These are phyloP conservation scores for Oscheius myriophilus DNA, from an alignment of 2,888 invertebrate genomes.

Conservation along the genomic window DNA sequence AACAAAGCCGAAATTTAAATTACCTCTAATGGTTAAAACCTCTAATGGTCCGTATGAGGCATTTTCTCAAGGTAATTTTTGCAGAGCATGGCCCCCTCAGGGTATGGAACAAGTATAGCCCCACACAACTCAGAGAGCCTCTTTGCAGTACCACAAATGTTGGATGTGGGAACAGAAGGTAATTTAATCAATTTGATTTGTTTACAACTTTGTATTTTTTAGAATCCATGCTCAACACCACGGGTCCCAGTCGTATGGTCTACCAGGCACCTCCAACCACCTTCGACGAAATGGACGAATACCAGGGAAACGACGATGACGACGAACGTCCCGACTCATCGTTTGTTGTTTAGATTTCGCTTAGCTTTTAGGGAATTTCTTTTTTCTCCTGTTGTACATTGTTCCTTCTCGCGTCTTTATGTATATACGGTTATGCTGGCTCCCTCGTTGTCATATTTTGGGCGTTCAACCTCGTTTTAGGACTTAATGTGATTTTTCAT, in stretches of 20 bases:
- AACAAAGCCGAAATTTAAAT: too few species aligned
- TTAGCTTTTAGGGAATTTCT: conserved; percentile 15
- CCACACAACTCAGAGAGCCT: conserved; percentile 23
- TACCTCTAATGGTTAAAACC: too few species aligned
- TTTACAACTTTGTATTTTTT: background rate
- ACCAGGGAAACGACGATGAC: conserved; percentile 2
- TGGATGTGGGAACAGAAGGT: conserved; percentile 4
- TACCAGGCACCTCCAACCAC: conserved; percentile 5
- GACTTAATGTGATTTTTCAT: too few species aligned
- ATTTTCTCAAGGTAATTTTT: too few species aligned
- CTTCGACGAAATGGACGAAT: conserved; percentile 16
- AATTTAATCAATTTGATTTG: background rate
- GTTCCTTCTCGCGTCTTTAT: background rate
- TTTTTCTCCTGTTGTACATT: conserved; percentile 5
- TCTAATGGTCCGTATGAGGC: too few species aligned
- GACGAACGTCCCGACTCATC: conserved; percentile 14
- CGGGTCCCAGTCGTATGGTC: conserved; percentile 15
- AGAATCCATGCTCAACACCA: conserved; percentile 20
- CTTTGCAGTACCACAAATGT: conserved; percentile 32
- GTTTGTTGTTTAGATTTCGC: conserved; percentile 17
- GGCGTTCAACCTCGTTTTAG: too few species aligned
- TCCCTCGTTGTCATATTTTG: too few species aligned
- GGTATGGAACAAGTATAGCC: conserved; percentile 31
- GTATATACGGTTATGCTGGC: too few species aligned
- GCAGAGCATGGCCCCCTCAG: conserved; percentile 24